Base-by-base conservation (phyloP, 2,888 invertebrate genomes). In the Temnothorax ravouxi region DNA sequence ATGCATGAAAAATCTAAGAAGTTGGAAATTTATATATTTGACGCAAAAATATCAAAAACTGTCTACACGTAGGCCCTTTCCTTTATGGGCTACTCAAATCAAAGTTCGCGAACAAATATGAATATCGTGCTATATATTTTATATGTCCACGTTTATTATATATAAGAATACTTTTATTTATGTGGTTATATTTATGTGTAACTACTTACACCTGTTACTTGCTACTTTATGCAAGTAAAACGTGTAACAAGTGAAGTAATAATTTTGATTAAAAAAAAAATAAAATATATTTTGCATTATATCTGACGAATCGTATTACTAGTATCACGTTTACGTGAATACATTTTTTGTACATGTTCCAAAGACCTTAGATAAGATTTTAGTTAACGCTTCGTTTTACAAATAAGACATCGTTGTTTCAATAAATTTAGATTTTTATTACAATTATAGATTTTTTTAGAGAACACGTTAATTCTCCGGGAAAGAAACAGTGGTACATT, bases 81-180 rank as follows among this genome's bases (percentile, higher is more conserved):
- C 29, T 75, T 18, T 34, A 18, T n/a, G 41, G 50, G 29, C 5
- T 41, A 54, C 15, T 41, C 4, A 54, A 56, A 80, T 74, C 50
- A 62, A 25, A 18, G 61, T 59, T n/a, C n/a, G n/a, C n/a, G n/a
- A 61, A 76, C 44, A 34, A 34, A 29, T 47, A 61, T 75, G 47
- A n/a, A 61, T 62, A 62, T 38, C 38, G 85, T 83, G 72, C 83
- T 86, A 88, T 77, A 80, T 34, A 75, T 83, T 84, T 88, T 84
- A 84, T 74, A 38, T 21, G n/a, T 34, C 15, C 9, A 61, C 3
- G 13, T 62, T 38, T 62, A 11, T 47, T 67, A 67, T 62, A 80
- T 75, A 75, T 79, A 88, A 84, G 18, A 64, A 84, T 64, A 69
- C n/a, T 81, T 74, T 84, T 83, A 82, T 61, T 79, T 64, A 72